Evolutionary conservation across 2,797 vertebrate species (phyloP).

Genomic region (Coluber constrictor): DNA sequence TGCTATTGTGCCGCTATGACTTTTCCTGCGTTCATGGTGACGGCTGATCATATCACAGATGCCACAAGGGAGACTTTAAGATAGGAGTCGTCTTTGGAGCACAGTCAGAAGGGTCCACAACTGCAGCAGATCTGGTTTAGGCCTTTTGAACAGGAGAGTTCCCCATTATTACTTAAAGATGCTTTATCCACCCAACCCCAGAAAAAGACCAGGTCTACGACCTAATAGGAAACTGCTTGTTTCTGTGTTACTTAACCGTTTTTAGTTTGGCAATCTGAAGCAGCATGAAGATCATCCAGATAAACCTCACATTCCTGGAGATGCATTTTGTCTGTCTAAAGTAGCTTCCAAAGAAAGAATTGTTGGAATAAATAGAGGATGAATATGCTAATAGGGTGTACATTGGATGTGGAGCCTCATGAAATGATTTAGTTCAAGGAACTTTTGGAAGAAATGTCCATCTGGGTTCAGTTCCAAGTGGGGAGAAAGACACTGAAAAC

Average conservation of each 20-base stretch:
- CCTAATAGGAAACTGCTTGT: neutral
- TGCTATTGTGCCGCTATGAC: neutral
- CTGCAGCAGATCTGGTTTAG: neutral
- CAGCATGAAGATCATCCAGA: neutral
- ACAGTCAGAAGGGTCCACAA: neutral
- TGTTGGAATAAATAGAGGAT: neutral
- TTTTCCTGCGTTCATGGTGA: neutral
- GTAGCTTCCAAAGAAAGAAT: neutral
- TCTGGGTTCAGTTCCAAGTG: no score
- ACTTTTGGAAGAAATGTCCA: no score
- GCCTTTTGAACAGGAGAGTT: neutral
- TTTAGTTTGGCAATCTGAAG: neutral
- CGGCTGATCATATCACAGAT: neutral
- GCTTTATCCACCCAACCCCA: neutral
- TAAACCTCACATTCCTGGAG: neutral
- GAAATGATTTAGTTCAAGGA: neutral
- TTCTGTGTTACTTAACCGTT: neutral
- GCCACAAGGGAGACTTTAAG: neutral
- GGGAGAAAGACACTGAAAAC: no score
- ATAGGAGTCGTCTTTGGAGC: neutral
- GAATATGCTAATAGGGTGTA: neutral
- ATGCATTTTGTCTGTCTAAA: neutral
- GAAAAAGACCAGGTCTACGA: neutral
- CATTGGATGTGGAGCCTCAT: neutral
- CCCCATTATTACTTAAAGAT: neutral